Evolutionary conservation across 2,797 vertebrate genomes (phyloP).

Genomic region (Chlorospingus flavigularis): DNA sequence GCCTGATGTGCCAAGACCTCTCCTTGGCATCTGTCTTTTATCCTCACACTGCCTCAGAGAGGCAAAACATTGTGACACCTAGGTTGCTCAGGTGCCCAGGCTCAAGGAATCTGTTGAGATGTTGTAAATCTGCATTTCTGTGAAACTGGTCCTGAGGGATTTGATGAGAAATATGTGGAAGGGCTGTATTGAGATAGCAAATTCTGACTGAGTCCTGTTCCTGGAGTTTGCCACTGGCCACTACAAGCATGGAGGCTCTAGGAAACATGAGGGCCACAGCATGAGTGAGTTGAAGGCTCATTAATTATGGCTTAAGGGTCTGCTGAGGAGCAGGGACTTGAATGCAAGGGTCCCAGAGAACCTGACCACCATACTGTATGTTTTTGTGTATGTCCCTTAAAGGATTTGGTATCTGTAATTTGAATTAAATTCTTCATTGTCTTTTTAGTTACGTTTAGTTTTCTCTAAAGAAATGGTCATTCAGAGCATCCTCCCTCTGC

Average conservation of each 20-base stretch:
- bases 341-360: not conserved
- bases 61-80: not conserved
- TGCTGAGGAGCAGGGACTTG: not conserved
- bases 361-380: not conserved
- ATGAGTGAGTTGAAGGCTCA: not conserved
- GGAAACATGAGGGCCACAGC: not conserved
- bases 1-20: not conserved
- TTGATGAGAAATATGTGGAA: not conserved
- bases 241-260: not conserved
- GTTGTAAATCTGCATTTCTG: not conserved
- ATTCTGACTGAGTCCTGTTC: not conserved
- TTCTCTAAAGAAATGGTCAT: not conserved
- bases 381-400: not conserved
- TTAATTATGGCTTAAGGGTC: not conserved
- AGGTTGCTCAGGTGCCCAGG: not conserved
- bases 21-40: not conserved
- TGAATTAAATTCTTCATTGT: not conserved
- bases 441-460: not conserved
- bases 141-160: not conserved
- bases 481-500: not conserved
- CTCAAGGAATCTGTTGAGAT: not conserved
- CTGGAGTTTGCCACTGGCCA: not conserved
- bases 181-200: not conserved
- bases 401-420: not conserved
- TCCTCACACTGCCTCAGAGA: not conserved